phyloP scores from a whole-genome alignment of 2,113 vertebrate genomes.

The Corythaeola cristata region DNA sequence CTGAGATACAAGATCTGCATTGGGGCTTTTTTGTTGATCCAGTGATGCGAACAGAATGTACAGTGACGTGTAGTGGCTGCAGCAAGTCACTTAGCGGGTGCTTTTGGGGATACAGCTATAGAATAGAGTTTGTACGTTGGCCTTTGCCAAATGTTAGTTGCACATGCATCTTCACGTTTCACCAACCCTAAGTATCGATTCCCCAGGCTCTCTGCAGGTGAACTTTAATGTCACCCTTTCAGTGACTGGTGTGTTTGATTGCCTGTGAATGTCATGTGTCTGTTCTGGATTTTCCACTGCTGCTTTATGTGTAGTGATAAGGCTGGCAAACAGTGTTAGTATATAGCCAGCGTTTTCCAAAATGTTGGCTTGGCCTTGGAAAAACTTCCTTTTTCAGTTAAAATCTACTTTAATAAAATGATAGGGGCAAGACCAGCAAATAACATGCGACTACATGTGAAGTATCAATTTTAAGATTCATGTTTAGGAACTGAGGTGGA shows the following conservation, averaged over 20 bases:
- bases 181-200: background rate
- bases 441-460: background rate
- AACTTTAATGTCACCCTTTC: background rate
- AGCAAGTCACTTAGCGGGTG: background rate
- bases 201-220: background rate
- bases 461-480: background rate
- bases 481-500: background rate
- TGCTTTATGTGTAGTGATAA: background rate
- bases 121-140: accelerated
- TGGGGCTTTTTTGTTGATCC: background rate
- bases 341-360: background rate
- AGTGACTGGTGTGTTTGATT: background rate
- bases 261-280: background rate
- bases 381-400: background rate
- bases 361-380: background rate
- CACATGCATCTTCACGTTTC: background rate
- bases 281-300: background rate
- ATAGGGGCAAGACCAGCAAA: background rate
- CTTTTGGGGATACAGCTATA: background rate
- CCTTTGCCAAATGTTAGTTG: background rate
- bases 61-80: background rate
- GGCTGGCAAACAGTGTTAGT: background rate
- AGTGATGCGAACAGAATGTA: background rate
- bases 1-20: background rate
- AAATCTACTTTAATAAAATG: background rate